Percentiles rank a stretch among this genome's conserved stretches.
Evolutionary conservation across 2,888 invertebrate species (phyloP).

Genomic region (Zelleria hepariella): DNA sequence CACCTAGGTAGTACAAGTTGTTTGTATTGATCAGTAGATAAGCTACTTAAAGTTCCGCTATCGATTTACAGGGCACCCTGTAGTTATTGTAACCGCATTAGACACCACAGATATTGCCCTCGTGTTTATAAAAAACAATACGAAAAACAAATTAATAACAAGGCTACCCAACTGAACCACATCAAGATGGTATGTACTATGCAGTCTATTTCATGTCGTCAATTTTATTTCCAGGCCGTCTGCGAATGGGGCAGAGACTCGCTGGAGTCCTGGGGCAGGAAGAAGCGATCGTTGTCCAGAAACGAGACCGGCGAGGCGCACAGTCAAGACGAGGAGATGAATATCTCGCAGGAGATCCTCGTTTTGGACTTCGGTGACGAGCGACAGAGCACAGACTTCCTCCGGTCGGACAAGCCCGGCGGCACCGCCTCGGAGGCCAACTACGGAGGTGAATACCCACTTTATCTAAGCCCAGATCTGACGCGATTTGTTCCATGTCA

Average conservation of each 20-base stretch:
- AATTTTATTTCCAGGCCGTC: slow-evolving; percentile 75
- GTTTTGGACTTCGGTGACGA: slow-evolving; percentile 95
- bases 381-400: slow-evolving; percentile 81
- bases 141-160: too few species aligned
- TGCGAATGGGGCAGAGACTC: slow-evolving; percentile 94
- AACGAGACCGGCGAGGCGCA: slow-evolving; percentile 76
- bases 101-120: too few species aligned
- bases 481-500: not conserved
- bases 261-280: slow-evolving; percentile 92
- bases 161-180: too few species aligned
- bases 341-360: slow-evolving; percentile 93
- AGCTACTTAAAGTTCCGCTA: too few species aligned
- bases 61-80: too few species aligned
- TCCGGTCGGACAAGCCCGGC: slow-evolving; percentile 81
- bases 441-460: slow-evolving; percentile 74
- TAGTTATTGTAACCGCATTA: too few species aligned
- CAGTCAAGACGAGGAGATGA: slow-evolving; percentile 86
- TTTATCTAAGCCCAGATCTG: not conserved
- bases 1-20: too few species aligned
- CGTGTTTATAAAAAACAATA: too few species aligned
- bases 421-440: slow-evolving; percentile 73
- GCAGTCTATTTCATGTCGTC: not conserved
- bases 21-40: too few species aligned
- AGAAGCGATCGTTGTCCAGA: slow-evolving; percentile 78
- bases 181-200: too few species aligned